A percentile compares a stretch with the other conserved stretches of the same genome.
Evolutionary conservation across 2,797 vertebrate species (phyloP).

Genomic region (Crenuchus spilurus): DNA sequence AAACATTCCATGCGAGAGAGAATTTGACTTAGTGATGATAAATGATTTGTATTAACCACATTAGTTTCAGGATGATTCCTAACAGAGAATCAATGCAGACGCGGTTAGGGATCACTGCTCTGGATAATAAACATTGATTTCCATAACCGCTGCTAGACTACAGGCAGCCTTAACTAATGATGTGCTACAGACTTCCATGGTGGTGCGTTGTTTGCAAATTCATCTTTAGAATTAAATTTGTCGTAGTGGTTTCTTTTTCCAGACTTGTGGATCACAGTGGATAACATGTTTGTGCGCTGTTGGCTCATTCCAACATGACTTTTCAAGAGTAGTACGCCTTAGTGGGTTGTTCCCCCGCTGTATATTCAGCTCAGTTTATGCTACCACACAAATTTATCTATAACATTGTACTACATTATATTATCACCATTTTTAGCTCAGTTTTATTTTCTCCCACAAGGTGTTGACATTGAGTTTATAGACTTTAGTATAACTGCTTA

Average conservation of each 20-base stretch:
- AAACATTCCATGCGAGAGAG: slow-evolving; percentile 30
- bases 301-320: neutral
- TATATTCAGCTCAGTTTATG: too few species aligned
- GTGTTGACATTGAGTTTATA: too few species aligned
- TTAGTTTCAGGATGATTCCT: slow-evolving; percentile 66
- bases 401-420: too few species aligned
- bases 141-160: slow-evolving; percentile 62
- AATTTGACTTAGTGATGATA: slow-evolving; percentile 49
- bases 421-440: too few species aligned
- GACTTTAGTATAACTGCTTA: too few species aligned
- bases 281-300: neutral
- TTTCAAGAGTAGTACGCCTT: neutral
- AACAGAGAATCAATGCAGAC: slow-evolving; percentile 69
- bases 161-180: slow-evolving; percentile 27
- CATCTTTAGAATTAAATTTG: slow-evolving; percentile 14
- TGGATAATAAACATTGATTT: slow-evolving; percentile 75
- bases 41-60: slow-evolving; percentile 55
- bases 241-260: neutral
- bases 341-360: too few species aligned
- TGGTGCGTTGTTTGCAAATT: slow-evolving; percentile 9
- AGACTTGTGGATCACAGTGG: neutral
- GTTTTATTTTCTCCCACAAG: too few species aligned
- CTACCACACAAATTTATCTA: too few species aligned
- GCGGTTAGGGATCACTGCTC: slow-evolving; percentile 68
- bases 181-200: neutral